phyloP scores from a whole-genome alignment of 2,888 invertebrate genomes.

The Drosophila fungiperda region DNA sequence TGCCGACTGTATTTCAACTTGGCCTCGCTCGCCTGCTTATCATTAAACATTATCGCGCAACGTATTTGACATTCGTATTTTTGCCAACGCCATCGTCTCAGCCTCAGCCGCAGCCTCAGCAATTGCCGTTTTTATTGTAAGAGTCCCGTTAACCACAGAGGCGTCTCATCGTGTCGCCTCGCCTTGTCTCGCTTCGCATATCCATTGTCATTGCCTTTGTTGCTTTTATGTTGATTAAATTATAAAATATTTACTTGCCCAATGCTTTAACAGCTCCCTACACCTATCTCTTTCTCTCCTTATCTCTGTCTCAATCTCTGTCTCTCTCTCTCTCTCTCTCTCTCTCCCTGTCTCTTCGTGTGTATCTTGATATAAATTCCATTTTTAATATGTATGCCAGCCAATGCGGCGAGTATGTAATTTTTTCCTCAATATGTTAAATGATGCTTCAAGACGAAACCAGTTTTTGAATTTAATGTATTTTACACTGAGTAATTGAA shows the following conservation, averaged over 20 bases:
- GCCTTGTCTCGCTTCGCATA: conserved; percentile 4
- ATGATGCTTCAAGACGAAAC: background rate
- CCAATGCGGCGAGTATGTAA: conserved; percentile 61
- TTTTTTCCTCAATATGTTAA: conserved; percentile 36
- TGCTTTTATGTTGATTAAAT: conserved; percentile 82
- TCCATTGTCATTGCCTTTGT: conserved; percentile 63
- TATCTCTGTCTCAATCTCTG: background rate
- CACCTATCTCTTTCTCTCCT: conserved; percentile 3
- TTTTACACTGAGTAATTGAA: background rate
- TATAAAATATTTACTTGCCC: conserved; percentile 78
- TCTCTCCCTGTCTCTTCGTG: background rate
- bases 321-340: background rate
- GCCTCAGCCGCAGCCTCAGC: background rate
- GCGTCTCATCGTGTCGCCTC: conserved; percentile 33
- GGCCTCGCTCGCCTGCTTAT: conserved; percentile 56
- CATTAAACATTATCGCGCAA: conserved; percentile 79
- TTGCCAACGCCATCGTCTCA: conserved; percentile 36
- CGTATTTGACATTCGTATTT: conserved; percentile 69
- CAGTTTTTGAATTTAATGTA: background rate
- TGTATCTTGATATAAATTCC: conserved; percentile 61
- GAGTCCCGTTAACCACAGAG: conserved; percentile 66
- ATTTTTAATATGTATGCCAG: conserved; percentile 55
- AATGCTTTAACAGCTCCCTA: conserved; percentile 25
- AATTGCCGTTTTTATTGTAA: conserved; percentile 68
- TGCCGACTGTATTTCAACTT: conserved; percentile 75